Base-by-base conservation (phyloP, 1,140 invertebrate genomes). In the Colletes latitarsis region DNA sequence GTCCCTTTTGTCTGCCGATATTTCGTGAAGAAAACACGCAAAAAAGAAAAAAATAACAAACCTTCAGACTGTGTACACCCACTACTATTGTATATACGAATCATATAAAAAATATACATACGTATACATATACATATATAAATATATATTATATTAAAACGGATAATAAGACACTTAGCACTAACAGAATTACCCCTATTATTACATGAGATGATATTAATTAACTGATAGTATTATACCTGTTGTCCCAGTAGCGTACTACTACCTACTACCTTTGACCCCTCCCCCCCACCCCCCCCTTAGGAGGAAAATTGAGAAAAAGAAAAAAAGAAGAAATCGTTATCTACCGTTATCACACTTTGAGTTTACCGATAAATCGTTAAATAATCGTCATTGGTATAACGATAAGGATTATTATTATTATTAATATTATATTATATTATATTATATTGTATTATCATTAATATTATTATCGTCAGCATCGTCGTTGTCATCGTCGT, bases 211-310 rank as follows among this genome's bases (percentile, higher is more conserved):
- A 84, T 84, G 62, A 86, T 77, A 82, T 85, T 85, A 82, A 83
- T 88, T 88, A 86, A 84, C 57, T 74, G 60, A 88, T 88, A 88
- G 86, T 88, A 88, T 88, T 88, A 88, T 88, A 74, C 75, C 71
- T 82, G 84, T 88, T 88, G 74, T 70, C 74, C 77, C 64, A 62
- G 58, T 83, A 86, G 70, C 57, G 73, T 75, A 75, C 21, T 82
- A 69, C 30, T 74, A 79, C 43, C 60, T 78, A 77, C 49, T 21
- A 17, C 17, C 30, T 19, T 12, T 41, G 0, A 9, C 41, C 63
- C 10, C 30, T 12, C 58, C 1, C 21, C 30, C 21, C 10, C n/a
- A n/a, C n/a, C 10, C 58, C 9, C 30, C 17, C 17, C 6, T 46
- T 46, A 66, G 41, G n/a, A 43, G 41, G n/a, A 46, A 46, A 17